phyloP scores from a whole-genome alignment of 2,888 invertebrate species.

The Tachina fera region DNA sequence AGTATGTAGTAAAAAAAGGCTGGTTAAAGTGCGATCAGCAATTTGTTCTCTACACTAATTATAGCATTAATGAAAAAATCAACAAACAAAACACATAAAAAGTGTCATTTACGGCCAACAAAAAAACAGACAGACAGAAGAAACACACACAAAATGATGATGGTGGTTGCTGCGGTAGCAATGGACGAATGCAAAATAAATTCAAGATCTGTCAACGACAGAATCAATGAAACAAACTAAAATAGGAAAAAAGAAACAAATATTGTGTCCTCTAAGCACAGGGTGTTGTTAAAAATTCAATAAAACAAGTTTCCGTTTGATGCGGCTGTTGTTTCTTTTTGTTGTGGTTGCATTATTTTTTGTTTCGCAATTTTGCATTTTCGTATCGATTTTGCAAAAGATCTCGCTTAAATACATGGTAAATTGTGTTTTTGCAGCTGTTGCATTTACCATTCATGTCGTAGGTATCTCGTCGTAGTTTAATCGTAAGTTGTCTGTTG shows the following conservation, averaged over 20 bases:
- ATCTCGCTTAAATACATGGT: slow-evolving; percentile 54
- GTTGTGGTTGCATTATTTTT: slow-evolving; percentile 26
- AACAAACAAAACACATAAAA: slow-evolving; percentile 38
- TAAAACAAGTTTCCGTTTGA: slow-evolving; percentile 52
- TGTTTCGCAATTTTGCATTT: slow-evolving; percentile 61
- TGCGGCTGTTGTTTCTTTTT: slow-evolving; percentile 27
- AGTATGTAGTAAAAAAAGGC: not conserved
- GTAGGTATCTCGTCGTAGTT: slow-evolving; percentile 34
- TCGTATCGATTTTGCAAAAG: slow-evolving; percentile 68
- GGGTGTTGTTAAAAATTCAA: slow-evolving; percentile 47
- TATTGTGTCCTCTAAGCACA: slow-evolving; percentile 29
- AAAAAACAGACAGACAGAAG: too few species aligned
- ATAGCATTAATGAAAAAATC: slow-evolving; percentile 58
- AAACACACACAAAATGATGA: slow-evolving; percentile 29
- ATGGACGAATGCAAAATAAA: slow-evolving; percentile 57
- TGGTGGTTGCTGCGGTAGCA: slow-evolving; percentile 21
- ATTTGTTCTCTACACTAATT: slow-evolving; percentile 75
- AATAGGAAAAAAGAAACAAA: slow-evolving; percentile 6
- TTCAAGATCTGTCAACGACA: slow-evolving; percentile 36
- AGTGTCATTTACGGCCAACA: slow-evolving; percentile 42
- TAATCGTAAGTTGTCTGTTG: slow-evolving; percentile 45
- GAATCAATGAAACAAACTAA: slow-evolving; percentile 45
- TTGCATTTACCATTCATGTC: slow-evolving; percentile 11
- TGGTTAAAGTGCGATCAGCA: slow-evolving; percentile 74
- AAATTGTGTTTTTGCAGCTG: slow-evolving; percentile 33